Conservation (phyloP, 1,140 invertebrate genomes). For the Drosophila sp. region DNA sequence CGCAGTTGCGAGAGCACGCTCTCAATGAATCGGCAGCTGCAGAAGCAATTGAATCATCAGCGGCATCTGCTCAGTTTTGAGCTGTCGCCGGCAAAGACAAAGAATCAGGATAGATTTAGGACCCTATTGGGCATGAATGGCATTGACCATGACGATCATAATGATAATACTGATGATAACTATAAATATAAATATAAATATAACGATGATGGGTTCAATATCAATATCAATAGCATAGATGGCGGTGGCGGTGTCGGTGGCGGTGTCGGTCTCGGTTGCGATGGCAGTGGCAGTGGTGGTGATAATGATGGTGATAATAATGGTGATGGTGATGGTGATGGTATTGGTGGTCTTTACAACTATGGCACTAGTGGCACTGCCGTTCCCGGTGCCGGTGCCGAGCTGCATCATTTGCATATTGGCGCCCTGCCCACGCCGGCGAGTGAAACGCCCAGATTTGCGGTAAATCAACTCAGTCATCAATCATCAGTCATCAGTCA, state of each 20-base stretch:
- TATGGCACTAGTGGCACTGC: constrained; percentile 49
- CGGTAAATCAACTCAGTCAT: constrained; percentile 82
- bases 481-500: constrained; percentile 38
- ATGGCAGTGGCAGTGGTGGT: constrained; percentile 35
- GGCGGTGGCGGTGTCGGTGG: constrained; percentile 30
- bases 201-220: constrained; percentile 78
- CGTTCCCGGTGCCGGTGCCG: constrained; percentile 60
- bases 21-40: constrained; percentile 84
- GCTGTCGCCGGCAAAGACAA: constrained; percentile 79
- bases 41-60: constrained; percentile 84
- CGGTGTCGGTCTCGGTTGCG: constrained; percentile 6
- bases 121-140: constrained; percentile 84
- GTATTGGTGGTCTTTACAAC: constrained; percentile 56
- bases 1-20: constrained; percentile 82
- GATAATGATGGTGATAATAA: too few species aligned
- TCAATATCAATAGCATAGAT: constrained; percentile 84
- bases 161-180: constrained; percentile 38
- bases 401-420: constrained; percentile 81
- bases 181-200: too few species aligned
- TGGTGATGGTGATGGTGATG: constrained; percentile 37
- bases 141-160: constrained; percentile 71
- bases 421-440: constrained; percentile 84
- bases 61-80: constrained; percentile 84
- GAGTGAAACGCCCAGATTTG: constrained; percentile 84
- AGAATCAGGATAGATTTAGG: constrained; percentile 84